Percentiles rank a stretch among this genome's conserved stretches.
Evolutionary conservation across 2,797 vertebrate genomes (phyloP).

Genomic region (Pipistrellus pipistrellus): DNA sequence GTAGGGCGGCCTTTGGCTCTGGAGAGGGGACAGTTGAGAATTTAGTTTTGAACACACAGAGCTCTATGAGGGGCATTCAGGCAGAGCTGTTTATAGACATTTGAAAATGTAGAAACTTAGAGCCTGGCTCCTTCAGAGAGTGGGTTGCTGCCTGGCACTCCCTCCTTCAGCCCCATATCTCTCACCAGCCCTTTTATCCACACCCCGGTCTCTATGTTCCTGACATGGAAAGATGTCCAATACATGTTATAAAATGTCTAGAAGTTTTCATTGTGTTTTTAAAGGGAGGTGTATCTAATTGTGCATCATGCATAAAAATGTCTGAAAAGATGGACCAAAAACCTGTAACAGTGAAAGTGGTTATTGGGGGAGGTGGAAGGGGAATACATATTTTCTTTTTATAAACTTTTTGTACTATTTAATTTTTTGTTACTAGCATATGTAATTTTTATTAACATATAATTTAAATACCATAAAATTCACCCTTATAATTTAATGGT

Average conservation of each 20-base stretch:
- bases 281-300: not conserved
- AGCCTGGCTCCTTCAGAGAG: not conserved
- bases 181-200: not conserved
- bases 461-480: not conserved
- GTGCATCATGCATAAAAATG: not conserved
- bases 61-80: not conserved
- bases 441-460: not conserved
- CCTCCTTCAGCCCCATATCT: not conserved
- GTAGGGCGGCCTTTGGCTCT: not conserved
- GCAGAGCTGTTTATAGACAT: not conserved
- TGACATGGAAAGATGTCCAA: not conserved
- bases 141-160: not conserved
- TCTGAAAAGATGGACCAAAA: conserved; percentile 27
- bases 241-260: not conserved
- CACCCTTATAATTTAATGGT: not conserved
- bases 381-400: not conserved
- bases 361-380: not conserved
- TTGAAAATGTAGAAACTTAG: not conserved
- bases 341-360: not conserved
- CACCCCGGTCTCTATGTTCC: not conserved
- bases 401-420: conserved; percentile 1
- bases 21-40: not conserved
- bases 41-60: conserved; percentile 10
- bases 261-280: not conserved
- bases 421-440: not conserved